Evolutionary conservation across 2,797 vertebrate genomes (phyloP).

Genomic region (Periparus ater): DNA sequence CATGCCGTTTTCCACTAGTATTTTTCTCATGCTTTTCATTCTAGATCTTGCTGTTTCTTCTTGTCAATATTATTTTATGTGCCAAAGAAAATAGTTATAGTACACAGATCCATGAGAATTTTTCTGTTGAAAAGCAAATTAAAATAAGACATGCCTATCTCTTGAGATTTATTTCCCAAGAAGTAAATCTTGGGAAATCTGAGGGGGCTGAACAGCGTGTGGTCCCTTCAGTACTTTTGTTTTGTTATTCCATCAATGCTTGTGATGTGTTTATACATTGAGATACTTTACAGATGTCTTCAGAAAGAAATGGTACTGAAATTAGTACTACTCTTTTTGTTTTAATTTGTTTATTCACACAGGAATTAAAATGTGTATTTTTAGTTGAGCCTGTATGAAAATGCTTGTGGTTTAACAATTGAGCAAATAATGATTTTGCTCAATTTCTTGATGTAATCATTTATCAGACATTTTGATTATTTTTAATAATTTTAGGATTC

Average conservation of each 20-base stretch:
- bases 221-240: not conserved
- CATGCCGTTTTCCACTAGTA: not conserved
- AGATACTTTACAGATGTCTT: not conserved
- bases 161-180: not conserved
- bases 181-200: not conserved
- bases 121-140: not conserved
- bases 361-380: not conserved
- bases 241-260: not conserved
- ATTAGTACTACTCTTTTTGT: not conserved
- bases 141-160: not conserved
- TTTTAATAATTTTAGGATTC: rapidly evolving
- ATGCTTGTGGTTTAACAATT: not conserved
- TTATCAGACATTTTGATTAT: not conserved
- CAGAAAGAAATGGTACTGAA: not conserved
- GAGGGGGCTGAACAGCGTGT: no score
- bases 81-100: not conserved
- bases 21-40: not conserved
- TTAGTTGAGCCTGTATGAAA: not conserved
- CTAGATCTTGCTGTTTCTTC: not conserved
- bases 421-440: not conserved
- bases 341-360: not conserved
- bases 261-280: not conserved
- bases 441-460: not conserved
- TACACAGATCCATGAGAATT: not conserved
- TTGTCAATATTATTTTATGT: not conserved